Percentiles rank a stretch among this genome's conserved stretches.
These are phyloP conservation scores for Yasuhikotakia modesta DNA, from an alignment of 2,797 vertebrate species.

Conservation along the genomic window DNA sequence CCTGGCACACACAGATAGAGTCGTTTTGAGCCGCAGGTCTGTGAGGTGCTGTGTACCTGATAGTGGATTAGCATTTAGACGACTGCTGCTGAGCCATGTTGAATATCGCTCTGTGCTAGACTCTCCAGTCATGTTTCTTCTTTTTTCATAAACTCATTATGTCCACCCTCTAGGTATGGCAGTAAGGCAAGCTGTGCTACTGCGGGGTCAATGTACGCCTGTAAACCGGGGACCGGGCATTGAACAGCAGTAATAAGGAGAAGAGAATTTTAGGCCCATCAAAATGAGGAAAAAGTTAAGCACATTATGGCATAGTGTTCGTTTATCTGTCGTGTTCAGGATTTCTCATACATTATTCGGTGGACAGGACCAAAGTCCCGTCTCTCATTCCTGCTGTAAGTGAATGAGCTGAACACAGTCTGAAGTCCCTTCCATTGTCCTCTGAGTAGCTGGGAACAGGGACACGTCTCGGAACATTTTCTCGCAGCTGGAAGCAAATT, in stretches of 20 bases:
- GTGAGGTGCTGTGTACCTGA: slow-evolving; percentile 33
- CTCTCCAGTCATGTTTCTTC: slow-evolving; percentile 3
- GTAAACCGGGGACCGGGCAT: slow-evolving; percentile 4
- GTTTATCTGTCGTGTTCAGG: slow-evolving; percentile 18
- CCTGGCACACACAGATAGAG: slow-evolving; percentile 30
- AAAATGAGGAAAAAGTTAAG: neutral
- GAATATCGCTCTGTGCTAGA: slow-evolving; percentile 36
- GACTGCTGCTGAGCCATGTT: slow-evolving; percentile 29
- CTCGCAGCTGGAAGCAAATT: slow-evolving; percentile 16
- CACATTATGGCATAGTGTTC: slow-evolving; percentile 4
- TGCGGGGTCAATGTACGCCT: neutral
- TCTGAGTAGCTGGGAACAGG: neutral
- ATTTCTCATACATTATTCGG: slow-evolving; percentile 27
- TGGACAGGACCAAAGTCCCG: slow-evolving; percentile 4
- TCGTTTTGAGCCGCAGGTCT: slow-evolving; percentile 25
- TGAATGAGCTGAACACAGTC: slow-evolving; percentile 5
- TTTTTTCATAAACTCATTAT: slow-evolving; percentile 27
- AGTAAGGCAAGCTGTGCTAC: neutral
- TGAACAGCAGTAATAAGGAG: slow-evolving; percentile 16
- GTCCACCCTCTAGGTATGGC: slow-evolving; percentile 10
- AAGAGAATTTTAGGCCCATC: slow-evolving; percentile 5
- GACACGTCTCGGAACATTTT: neutral
- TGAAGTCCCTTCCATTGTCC: slow-evolving; percentile 24
- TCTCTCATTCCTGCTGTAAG: neutral
- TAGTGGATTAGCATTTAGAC: slow-evolving; percentile 56